Conservation (phyloP, 2,888 invertebrate genomes). For the Chaetogeoica ovagalla region DNA sequence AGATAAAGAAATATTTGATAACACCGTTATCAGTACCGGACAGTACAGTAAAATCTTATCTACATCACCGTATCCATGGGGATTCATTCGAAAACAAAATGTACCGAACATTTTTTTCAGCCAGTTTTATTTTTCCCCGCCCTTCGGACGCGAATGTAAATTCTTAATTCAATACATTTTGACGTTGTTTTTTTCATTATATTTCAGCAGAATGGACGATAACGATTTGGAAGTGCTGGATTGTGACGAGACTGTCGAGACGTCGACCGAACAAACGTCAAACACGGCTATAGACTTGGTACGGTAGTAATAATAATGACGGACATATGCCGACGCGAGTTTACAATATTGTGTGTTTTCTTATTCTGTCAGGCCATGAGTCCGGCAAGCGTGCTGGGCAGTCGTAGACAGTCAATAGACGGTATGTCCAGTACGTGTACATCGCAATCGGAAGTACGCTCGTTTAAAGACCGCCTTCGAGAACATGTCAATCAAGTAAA, state of each 20-base stretch:
- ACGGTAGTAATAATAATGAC: neutral
- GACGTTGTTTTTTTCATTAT: too few relatives aligned
- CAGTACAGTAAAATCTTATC: too few relatives aligned
- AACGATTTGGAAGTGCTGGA: constrained; percentile 42
- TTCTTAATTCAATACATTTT: too few relatives aligned
- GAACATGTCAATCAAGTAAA: constrained; percentile 60
- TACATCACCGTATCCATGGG: neutral
- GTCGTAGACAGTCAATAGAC: constrained; percentile 53
- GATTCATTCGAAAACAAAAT: neutral
- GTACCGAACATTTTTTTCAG: neutral
- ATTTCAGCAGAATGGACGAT: neutral
- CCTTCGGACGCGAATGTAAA: too few relatives aligned
- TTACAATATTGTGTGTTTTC: neutral
- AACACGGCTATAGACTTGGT: constrained; percentile 28
- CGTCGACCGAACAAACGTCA: neutral
- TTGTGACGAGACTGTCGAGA: constrained; percentile 9
- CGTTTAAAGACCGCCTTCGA: constrained; percentile 60
- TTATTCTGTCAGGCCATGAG: constrained; percentile 29
- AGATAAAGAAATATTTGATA: too few relatives aligned
- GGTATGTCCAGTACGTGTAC: constrained; percentile 55
- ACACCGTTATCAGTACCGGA: too few relatives aligned
- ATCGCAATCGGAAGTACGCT: constrained; percentile 58
- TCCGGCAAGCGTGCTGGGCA: constrained; percentile 36
- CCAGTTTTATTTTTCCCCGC: too few relatives aligned
- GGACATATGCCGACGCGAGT: neutral